Conservation (phyloP, 2,888 invertebrate species). For the Perithous albicinctus region DNA sequence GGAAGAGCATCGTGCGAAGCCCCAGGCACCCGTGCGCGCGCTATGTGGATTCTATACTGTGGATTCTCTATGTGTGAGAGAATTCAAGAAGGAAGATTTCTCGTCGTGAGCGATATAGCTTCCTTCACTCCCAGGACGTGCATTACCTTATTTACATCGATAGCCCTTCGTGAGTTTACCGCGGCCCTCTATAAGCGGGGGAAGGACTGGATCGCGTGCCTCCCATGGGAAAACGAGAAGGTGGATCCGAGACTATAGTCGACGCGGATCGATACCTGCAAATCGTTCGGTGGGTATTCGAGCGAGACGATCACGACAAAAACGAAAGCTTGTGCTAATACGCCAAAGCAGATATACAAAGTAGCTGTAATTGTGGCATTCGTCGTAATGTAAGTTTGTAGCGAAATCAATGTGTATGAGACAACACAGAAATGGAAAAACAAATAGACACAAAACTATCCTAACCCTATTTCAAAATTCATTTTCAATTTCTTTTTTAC, state of each 20-base stretch:
- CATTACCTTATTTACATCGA: conserved; percentile 74
- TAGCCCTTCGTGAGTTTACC: conserved; percentile 66
- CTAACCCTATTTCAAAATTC: too few species aligned
- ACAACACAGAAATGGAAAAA: too few species aligned
- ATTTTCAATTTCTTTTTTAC: too few species aligned
- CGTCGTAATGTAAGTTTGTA: background rate
- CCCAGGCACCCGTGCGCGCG: conserved; percentile 58
- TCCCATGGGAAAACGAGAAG: conserved; percentile 71
- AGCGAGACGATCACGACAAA: background rate
- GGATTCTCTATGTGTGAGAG: conserved; percentile 64
- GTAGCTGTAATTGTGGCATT: background rate
- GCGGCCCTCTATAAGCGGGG: conserved; percentile 58
- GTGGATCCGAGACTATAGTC: conserved; percentile 32
- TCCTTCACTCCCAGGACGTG: conserved; percentile 67
- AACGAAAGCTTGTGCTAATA: background rate
- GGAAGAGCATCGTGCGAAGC: conserved; percentile 65
- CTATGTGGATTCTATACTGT: conserved; percentile 30
- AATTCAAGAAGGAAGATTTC: conserved; percentile 65
- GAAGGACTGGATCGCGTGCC: conserved; percentile 72
- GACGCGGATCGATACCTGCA: background rate
- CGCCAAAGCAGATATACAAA: background rate
- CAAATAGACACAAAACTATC: too few species aligned
- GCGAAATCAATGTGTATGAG: background rate
- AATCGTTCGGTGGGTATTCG: conserved; percentile 13
- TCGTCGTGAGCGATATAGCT: conserved; percentile 55